Evolutionary conservation across 2,888 invertebrate genomes (phyloP), one percentile per base, ranked within the genome.

Genomic region (Agrotis exclamationis): DNA sequence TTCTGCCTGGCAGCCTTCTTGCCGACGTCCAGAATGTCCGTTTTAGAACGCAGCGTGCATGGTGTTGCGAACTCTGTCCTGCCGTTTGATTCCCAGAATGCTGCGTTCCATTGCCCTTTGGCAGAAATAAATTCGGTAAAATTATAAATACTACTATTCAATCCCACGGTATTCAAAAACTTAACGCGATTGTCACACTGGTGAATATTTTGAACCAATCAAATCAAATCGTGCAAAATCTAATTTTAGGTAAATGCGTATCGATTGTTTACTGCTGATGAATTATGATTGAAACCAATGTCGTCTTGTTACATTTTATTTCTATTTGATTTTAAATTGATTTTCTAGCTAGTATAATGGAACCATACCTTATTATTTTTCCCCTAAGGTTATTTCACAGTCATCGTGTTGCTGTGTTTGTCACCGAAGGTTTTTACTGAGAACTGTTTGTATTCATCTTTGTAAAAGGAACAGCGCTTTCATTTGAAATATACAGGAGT

Each of bases 211-310:
- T 13, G 1, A 2, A 57, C 24, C 47, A 64, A 78, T 72, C 39
- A 73, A 79, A 60, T 56, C 3, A 1, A 72, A 73, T 60, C 1
- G 45, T 2, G 56, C n/a, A 56, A 53, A 64, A 44, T 70, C 18
- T 47, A 58, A 58, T 39, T 39, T 39, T 39, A 39, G 9, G 1
- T 60, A 57, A 60, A 57, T 58, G 51, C 48, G 24, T 62, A 65
- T 28, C 80, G 60, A 16, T 3, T 69, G 13, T n/a, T 58, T n/a
- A 33, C 13, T n/a, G n/a, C 56, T 39, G 39, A 1, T 11, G 11
- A 39, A 39, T 39, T 39, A 39, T 39, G 44, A 48, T 24, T 58
- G 51, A 44, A 39, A 20, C 18, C 33, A 20, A n/a, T 44, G 20
- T 33, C n/a, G 18, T 18, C 28, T 48, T 50, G 48, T 58, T 63